phyloP scores from a whole-genome alignment of 2,797 vertebrate genomes.

The Phrynocephalus forsythii region DNA sequence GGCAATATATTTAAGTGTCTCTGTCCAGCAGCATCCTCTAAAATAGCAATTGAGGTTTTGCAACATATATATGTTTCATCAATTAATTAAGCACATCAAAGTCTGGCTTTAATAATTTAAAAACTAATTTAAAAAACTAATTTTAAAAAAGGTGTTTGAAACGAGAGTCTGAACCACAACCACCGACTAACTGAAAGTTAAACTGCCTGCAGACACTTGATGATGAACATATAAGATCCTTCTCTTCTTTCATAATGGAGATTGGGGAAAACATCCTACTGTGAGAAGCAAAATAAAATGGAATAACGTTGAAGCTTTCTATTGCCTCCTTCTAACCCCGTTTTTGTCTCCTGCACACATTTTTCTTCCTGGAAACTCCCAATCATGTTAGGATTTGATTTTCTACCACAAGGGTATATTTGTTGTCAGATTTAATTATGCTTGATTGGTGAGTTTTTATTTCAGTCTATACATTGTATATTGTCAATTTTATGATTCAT shows the following conservation, averaged over 20 bases:
- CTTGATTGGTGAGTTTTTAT: too few relatives aligned
- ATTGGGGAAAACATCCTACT: neutral
- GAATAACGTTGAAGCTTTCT: neutral
- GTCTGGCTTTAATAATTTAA: neutral
- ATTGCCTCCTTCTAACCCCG: neutral
- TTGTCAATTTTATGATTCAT: too few relatives aligned
- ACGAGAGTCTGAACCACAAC: conserved; percentile 10
- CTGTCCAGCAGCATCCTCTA: neutral
- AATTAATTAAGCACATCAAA: conserved; percentile 28
- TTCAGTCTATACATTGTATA: too few relatives aligned
- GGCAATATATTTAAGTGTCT: neutral
- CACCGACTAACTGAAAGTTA: neutral
- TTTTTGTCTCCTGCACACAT: neutral
- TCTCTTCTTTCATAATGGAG: neutral
- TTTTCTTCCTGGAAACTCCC: neutral
- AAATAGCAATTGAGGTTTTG: neutral
- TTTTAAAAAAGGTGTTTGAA: conserved; percentile 1
- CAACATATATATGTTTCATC: conserved; percentile 8
- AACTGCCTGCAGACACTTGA: conserved; percentile 6
- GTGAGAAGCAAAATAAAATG: neutral
- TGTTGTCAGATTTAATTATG: too few relatives aligned
- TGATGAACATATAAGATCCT: neutral
- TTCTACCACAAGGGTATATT: neutral
- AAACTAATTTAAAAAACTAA: conserved; percentile 4
- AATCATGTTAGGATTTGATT: neutral